Conservation (phyloP, 1,140 invertebrate species). For the Bicyclus anynana region DNA sequence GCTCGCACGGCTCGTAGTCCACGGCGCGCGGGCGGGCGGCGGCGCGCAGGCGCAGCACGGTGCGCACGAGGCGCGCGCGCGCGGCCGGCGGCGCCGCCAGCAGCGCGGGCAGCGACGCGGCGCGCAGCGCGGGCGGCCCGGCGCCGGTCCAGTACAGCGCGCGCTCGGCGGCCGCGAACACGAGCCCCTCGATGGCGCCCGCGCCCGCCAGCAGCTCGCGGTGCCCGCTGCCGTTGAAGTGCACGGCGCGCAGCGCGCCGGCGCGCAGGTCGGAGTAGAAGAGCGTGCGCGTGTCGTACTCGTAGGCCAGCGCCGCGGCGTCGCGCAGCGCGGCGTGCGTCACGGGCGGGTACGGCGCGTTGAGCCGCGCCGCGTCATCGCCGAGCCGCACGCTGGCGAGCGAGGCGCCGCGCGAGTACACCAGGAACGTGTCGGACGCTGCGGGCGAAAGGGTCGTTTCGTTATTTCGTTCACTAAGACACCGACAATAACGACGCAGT, state of each 20-base stretch:
- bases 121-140: constrained; percentile 70
- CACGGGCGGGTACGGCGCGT: constrained; percentile 87
- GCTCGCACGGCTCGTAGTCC: constrained; percentile 87
- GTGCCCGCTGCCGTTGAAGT: constrained; percentile 88
- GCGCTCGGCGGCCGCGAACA: constrained; percentile 82
- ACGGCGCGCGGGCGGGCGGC: constrained; percentile 91
- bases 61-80: constrained; percentile 71
- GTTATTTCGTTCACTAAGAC: too few species aligned
- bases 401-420: constrained; percentile 85
- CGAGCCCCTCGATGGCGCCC: constrained; percentile 90
- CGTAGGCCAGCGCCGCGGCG: constrained; percentile 90
- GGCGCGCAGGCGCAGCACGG: constrained; percentile 81
- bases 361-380: constrained; percentile 83
- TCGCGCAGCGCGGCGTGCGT: constrained; percentile 80
- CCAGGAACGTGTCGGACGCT: constrained; percentile 86
- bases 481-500: too few species aligned
- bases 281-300: constrained; percentile 83
- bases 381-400: constrained; percentile 87
- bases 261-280: constrained; percentile 94
- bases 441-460: constrained; percentile 26
- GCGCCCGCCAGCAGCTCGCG: constrained; percentile 82
- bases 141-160: constrained; percentile 91
- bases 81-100: constrained; percentile 55
- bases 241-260: constrained; percentile 89
- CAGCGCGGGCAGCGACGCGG: constrained; percentile 56